These are phyloP conservation scores for Stichodactyla helianthus DNA, from an alignment of 64 coral and sea anemone species.

Conservation along the genomic window DNA sequence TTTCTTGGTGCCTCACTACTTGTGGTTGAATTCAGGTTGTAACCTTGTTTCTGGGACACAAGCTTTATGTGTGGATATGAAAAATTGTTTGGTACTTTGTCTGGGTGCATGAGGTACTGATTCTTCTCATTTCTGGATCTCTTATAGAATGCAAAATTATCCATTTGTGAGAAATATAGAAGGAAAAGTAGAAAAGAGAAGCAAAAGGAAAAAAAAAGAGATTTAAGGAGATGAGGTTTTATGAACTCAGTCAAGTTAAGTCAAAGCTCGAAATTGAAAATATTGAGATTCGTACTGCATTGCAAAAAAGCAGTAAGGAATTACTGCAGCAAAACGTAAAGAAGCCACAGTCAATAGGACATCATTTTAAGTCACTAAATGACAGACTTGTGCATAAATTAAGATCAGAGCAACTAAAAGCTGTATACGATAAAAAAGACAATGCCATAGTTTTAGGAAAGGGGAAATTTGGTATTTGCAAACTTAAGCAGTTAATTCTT, in stretches of 20 bases:
- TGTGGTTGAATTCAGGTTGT: no score
- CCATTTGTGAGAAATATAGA: background rate
- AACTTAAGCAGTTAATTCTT: background rate
- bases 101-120: background rate
- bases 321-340: background rate
- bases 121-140: background rate
- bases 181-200: background rate
- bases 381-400: background rate
- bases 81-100: background rate
- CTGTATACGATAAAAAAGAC: background rate
- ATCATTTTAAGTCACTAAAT: background rate
- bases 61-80: background rate
- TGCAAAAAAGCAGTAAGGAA: background rate
- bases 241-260: background rate
- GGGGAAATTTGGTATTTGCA: conserved; percentile 1
- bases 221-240: background rate
- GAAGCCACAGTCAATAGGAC: background rate
- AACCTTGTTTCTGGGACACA: background rate
- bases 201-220: conserved; percentile 4
- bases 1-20: no score
- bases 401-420: background rate
- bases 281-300: no score
- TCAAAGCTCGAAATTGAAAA: background rate
- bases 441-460: background rate
- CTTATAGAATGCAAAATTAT: background rate